Conservation (phyloP, 2,888 invertebrate genomes). For the Scotopteryx bipunctaria region DNA sequence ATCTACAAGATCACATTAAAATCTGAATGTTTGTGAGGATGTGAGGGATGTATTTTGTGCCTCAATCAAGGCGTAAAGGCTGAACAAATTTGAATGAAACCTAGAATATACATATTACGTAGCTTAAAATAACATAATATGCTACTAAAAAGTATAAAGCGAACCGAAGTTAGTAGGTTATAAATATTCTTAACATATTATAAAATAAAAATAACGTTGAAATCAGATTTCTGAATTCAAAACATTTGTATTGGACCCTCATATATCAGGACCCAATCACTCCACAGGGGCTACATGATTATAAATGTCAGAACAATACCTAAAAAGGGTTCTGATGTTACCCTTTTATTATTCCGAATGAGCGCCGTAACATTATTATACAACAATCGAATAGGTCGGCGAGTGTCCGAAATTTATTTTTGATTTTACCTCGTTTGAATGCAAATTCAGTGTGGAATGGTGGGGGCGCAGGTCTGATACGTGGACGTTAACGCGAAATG, state of each 20-base stretch:
- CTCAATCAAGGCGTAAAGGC: too few relatives aligned
- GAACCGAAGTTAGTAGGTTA: too few relatives aligned
- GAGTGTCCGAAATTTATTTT: slow-evolving; percentile 46
- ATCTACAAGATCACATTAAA: too few relatives aligned
- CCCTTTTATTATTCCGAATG: slow-evolving; percentile 32
- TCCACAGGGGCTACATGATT: background rate
- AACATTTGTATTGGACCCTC: background rate
- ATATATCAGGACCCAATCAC: background rate
- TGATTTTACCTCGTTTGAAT: slow-evolving; percentile 58
- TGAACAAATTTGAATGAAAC: too few relatives aligned
- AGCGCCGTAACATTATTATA: slow-evolving; percentile 37
- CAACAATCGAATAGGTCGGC: slow-evolving; percentile 36
- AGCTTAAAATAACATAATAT: too few relatives aligned
- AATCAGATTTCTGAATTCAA: background rate
- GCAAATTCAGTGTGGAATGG: slow-evolving; percentile 47
- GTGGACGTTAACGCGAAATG: slow-evolving; percentile 49
- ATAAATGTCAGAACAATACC: slow-evolving; percentile 9
- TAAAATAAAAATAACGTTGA: too few relatives aligned
- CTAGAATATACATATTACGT: too few relatives aligned
- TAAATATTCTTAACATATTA: too few relatives aligned
- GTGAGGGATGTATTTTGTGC: too few relatives aligned
- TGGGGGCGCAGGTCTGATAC: slow-evolving; percentile 48
- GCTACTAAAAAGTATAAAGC: too few relatives aligned
- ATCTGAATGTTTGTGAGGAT: too few relatives aligned
- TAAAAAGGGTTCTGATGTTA: slow-evolving; percentile 22